Conservation (phyloP, 2,113 vertebrate species). For the Muntiacus muntjak region DNA sequence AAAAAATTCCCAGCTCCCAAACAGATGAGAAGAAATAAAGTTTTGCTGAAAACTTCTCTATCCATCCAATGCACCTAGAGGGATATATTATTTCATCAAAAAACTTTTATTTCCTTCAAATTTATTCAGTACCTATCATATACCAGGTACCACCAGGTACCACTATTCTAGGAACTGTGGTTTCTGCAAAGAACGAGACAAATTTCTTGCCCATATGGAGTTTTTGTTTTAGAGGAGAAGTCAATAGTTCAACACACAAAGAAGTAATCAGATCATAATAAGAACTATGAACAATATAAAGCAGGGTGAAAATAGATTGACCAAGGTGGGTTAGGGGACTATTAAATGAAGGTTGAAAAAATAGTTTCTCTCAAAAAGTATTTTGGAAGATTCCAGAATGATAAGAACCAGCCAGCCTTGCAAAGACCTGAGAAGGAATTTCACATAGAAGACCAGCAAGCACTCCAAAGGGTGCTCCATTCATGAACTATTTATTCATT, state of each 20-base stretch:
- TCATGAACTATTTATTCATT: neutral
- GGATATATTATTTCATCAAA: neutral
- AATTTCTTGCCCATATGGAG: neutral
- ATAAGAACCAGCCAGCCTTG: neutral
- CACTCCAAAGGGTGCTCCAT: neutral
- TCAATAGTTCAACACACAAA: neutral
- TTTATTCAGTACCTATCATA: neutral
- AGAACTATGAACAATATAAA: neutral
- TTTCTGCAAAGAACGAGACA: neutral
- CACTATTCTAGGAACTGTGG: neutral
- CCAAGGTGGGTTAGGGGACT: neutral
- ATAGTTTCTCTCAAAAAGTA: neutral
- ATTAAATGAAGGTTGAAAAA: neutral
- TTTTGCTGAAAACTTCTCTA: neutral
- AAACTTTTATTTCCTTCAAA: neutral
- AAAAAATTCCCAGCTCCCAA: neutral
- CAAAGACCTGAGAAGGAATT: neutral
- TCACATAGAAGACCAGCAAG: neutral
- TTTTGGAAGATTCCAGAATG: neutral
- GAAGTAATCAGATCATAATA: neutral
- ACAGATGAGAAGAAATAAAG: neutral
- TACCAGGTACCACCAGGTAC: neutral
- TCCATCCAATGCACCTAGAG: neutral
- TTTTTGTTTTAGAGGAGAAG: neutral
- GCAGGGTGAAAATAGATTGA: neutral